Conservation (phyloP, 1,140 invertebrate species). For the Drosophila ercepeae region DNA sequence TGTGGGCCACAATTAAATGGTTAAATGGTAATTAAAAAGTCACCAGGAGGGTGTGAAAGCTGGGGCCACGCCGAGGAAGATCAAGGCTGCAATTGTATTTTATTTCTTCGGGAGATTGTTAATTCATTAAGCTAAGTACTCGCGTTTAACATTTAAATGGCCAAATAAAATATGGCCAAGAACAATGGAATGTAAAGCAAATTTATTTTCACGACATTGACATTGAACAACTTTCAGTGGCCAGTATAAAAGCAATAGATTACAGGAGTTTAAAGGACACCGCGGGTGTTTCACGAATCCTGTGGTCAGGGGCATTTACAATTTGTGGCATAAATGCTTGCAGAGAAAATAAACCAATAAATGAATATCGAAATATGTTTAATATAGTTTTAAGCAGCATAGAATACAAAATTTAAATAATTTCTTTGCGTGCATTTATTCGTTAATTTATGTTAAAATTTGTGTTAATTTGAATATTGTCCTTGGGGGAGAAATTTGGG, state of each 20-base stretch:
- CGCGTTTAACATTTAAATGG: slow-evolving; percentile 18
- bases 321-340: neutral
- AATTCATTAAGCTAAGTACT: slow-evolving; percentile 10
- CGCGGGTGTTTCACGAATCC: slow-evolving; percentile 26
- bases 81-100: slow-evolving; percentile 7
- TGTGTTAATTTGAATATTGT: slow-evolving; percentile 12
- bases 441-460: neutral
- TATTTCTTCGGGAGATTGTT: neutral
- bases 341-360: neutral
- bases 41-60: neutral
- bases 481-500: slow-evolving; percentile 1
- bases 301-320: slow-evolving; percentile 10
- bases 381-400: no score
- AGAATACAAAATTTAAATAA: no score
- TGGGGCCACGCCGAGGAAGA: neutral
- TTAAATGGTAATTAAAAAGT: slow-evolving; percentile 69
- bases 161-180: neutral
- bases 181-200: slow-evolving; percentile 17
- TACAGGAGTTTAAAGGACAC: slow-evolving; percentile 54
- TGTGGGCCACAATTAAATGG: slow-evolving; percentile 57
- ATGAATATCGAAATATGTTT: no score
- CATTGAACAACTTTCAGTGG: slow-evolving; percentile 50
- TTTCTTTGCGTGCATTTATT: neutral
- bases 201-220: slow-evolving; percentile 52
- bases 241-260: slow-evolving; percentile 45